phyloP scores from a whole-genome alignment of 1,140 invertebrate genomes.

The Lordiphosa clarofinis region DNA sequence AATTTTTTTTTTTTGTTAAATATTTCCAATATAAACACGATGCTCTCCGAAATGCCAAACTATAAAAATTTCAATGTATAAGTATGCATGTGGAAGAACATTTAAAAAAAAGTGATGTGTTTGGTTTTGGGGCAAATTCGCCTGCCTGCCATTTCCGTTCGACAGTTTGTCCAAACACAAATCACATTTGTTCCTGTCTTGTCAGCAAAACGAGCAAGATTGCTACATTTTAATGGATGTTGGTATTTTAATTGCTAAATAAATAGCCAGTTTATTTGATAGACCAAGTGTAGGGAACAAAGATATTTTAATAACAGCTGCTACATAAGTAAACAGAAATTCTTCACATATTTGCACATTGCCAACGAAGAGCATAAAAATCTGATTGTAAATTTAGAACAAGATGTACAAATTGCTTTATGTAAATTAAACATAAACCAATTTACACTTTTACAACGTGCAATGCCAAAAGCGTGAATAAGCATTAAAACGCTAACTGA shows the following conservation, averaged over 20 bases:
- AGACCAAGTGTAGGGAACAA: slow-evolving; percentile 4
- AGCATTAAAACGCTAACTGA: slow-evolving; percentile 30
- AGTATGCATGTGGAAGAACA: slow-evolving; percentile 9
- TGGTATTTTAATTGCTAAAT: slow-evolving; percentile 65
- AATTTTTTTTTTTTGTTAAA: slow-evolving; percentile 36
- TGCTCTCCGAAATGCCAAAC: slow-evolving; percentile 27
- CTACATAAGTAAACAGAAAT: slow-evolving; percentile 16
- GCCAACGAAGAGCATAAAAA: slow-evolving; percentile 49
- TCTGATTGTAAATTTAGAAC: slow-evolving; percentile 45
- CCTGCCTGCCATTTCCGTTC: slow-evolving; percentile 50
- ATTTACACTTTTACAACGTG: slow-evolving; percentile 32
- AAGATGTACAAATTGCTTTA: slow-evolving; percentile 31
- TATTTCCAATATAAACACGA: slow-evolving; percentile 67
- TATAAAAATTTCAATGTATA: slow-evolving; percentile 28
- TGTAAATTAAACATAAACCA: slow-evolving; percentile 33
- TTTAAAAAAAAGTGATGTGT: slow-evolving; percentile 13
- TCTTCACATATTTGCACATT: slow-evolving; percentile 28
- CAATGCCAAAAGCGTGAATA: slow-evolving; percentile 45
- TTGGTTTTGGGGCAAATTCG: slow-evolving; percentile 46
- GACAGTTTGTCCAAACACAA: not conserved
- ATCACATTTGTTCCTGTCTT: slow-evolving; percentile 41
- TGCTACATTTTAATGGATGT: slow-evolving; percentile 12
- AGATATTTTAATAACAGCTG: no score
- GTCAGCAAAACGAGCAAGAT: slow-evolving; percentile 12
- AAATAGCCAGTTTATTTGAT: slow-evolving; percentile 57